Percentiles rank a stretch among this genome's conserved stretches.
These are phyloP conservation scores for Andrena hattorfiana DNA, from an alignment of 2,888 invertebrate species.

Conservation along the genomic window DNA sequence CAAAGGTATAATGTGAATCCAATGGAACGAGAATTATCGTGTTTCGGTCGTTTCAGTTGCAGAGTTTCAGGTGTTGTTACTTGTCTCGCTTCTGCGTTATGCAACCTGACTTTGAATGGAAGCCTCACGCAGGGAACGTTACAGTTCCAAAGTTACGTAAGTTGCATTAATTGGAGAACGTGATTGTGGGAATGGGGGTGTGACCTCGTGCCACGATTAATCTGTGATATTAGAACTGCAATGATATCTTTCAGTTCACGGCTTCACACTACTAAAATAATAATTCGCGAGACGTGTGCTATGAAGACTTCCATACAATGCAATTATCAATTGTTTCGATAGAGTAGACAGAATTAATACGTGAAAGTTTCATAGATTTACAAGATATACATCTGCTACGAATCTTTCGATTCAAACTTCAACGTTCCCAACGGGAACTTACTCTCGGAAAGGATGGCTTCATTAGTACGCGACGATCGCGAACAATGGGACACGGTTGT, in stretches of 20 bases:
- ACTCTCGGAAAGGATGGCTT: background rate
- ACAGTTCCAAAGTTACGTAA: constrained; percentile 16
- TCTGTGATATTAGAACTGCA: constrained; percentile 27
- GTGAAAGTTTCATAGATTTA: background rate
- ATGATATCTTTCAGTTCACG: background rate
- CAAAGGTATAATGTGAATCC: background rate
- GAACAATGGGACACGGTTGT: constrained; percentile 12
- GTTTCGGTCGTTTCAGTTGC: background rate
- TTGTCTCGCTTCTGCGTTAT: background rate
- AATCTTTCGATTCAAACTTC: background rate
- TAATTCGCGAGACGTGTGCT: background rate
- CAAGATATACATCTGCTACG: background rate
- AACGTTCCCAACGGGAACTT: background rate
- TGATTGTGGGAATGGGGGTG: constrained; percentile 11
- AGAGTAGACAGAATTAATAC: background rate
- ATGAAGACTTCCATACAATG: background rate
- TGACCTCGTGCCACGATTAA: constrained; percentile 34
- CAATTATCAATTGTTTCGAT: background rate
- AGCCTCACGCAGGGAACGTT: constrained; percentile 10
- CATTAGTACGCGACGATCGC: constrained; percentile 9
- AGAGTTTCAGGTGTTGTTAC: background rate
- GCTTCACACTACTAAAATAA: background rate
- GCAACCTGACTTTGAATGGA: constrained; percentile 7
- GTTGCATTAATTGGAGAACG: constrained; percentile 33
- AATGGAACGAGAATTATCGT: background rate